A percentile compares a stretch with the other conserved stretches of the same genome.
Conservation (phyloP, 2,888 invertebrate species). For the Heliconius charithonia region DNA sequence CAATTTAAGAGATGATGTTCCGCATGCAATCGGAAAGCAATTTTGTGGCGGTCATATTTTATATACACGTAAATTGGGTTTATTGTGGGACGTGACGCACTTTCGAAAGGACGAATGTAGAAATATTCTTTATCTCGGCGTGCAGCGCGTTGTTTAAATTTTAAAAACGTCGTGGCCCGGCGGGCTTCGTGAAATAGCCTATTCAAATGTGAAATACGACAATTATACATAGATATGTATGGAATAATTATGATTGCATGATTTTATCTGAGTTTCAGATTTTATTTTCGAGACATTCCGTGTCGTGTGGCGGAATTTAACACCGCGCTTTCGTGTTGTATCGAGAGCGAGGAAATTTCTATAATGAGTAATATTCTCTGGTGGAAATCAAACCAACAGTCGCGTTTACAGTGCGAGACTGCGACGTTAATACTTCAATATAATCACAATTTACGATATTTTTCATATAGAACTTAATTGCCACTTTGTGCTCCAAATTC, state of each 20-base stretch:
- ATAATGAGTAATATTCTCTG: no score
- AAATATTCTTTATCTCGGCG: slow-evolving; percentile 17
- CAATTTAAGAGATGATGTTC: slow-evolving; percentile 54
- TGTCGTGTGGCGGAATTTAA: no score
- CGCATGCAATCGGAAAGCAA: slow-evolving; percentile 52
- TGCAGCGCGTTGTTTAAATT: slow-evolving; percentile 1
- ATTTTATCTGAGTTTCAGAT: no score
- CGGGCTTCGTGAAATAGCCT: no score
- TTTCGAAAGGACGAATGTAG: slow-evolving; percentile 35
- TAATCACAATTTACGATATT: neutral
- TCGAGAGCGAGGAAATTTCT: no score
- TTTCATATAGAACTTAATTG: neutral
- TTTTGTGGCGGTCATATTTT: slow-evolving; percentile 50
- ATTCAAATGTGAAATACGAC: neutral
- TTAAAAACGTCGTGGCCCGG: neutral
- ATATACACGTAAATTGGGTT: slow-evolving; percentile 47
- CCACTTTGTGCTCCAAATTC: neutral
- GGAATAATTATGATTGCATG: neutral
- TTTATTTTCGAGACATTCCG: no score
- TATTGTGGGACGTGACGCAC: slow-evolving; percentile 43
- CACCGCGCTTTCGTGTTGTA: no score
- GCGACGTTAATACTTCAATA: neutral
- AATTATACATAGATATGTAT: neutral
- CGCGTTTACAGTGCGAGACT: neutral
- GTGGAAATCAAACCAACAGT: neutral